Evolutionary conservation across 2,797 vertebrate genomes (phyloP).

Genomic region (Bryconaethiops microstoma): DNA sequence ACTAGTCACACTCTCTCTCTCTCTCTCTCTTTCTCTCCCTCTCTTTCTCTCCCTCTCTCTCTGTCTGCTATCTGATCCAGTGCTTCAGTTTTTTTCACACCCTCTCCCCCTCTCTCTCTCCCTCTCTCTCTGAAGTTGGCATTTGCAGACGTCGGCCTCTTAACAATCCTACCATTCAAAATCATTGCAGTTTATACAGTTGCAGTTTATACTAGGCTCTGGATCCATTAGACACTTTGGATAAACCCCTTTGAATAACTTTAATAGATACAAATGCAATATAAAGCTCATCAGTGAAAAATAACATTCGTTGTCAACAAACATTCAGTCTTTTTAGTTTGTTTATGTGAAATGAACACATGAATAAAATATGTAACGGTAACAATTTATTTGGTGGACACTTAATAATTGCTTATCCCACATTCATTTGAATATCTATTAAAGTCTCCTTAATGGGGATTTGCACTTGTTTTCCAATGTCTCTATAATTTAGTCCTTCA

Average conservation of each 20-base stretch:
- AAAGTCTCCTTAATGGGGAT: too few relatives aligned
- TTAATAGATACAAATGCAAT: background rate
- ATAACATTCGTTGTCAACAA: background rate
- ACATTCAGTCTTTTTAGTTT: background rate
- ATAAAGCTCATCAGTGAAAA: background rate
- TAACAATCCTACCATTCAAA: constrained; percentile 41
- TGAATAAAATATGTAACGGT: too few relatives aligned
- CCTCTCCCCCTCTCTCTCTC: constrained; percentile 47
- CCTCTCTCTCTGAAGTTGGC: constrained; percentile 48
- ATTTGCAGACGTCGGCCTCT: constrained; percentile 47
- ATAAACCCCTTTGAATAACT: background rate
- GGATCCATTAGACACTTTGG: background rate
- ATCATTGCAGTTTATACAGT: background rate
- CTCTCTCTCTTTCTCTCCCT: constrained; percentile 41
- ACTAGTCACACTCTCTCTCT: constrained; percentile 43
- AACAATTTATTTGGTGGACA: too few relatives aligned
- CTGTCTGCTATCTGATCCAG: constrained; percentile 50
- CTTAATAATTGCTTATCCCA: too few relatives aligned
- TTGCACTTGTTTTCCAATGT: too few relatives aligned
- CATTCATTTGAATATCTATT: too few relatives aligned
- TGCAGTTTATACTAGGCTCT: background rate
- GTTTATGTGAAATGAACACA: too few relatives aligned
- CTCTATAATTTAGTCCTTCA: too few relatives aligned
- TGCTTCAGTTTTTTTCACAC: constrained; percentile 67
- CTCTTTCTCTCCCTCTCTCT: constrained; percentile 13